Base-by-base conservation (phyloP, 1,140 invertebrate genomes). In the Neodiprion virginianus region DNA sequence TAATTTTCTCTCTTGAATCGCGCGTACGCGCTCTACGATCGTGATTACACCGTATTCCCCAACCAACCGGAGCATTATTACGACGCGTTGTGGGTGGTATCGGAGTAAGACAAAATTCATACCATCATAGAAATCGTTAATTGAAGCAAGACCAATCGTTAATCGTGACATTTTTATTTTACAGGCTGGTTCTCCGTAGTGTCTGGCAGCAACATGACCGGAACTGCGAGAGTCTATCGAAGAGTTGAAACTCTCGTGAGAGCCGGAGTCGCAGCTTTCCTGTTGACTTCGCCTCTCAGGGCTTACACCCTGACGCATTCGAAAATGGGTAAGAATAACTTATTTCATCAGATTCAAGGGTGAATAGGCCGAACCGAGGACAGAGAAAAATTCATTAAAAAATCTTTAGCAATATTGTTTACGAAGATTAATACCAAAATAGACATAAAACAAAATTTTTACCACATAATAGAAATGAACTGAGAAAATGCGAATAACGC, bases 171-270 rank as follows among this genome's bases (percentile, higher is more conserved):
- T 17, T 61, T 17, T 61, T 14, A 14, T 53, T 70, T 87, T 85
- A 21, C 84, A 90, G 89, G 89, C 77, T 90, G 89, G 89, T 89
- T 90, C 79, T 88, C 88, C 76, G 87, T 89, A 76, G 88, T 90
- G 81, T 87, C 88, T 71, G 89, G 86, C 72, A 88, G 84, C 61
- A 87, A 84, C 72, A 73, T 84, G 48, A 84, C 84, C 75, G 86
- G 84, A 17, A 83, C 79, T 70, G 87, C 87, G 10, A 82, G 85
- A 67, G 85, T 88, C 70, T 87, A 88, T 78, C 83, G 86, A 79
- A 84, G 84, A 79, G 80, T 88, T 23, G 87, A 89, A 74, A 85
- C 85, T 76, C 80, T 89, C 72, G 87, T 89, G 71, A 82, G 86
- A 79, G 86, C 86, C 50, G 86, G 87, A 49, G 85, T 88, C 66